Percentiles rank a stretch among this genome's conserved stretches.
Conservation (phyloP, 1,140 invertebrate genomes). For the Diabrotica virgifera region DNA sequence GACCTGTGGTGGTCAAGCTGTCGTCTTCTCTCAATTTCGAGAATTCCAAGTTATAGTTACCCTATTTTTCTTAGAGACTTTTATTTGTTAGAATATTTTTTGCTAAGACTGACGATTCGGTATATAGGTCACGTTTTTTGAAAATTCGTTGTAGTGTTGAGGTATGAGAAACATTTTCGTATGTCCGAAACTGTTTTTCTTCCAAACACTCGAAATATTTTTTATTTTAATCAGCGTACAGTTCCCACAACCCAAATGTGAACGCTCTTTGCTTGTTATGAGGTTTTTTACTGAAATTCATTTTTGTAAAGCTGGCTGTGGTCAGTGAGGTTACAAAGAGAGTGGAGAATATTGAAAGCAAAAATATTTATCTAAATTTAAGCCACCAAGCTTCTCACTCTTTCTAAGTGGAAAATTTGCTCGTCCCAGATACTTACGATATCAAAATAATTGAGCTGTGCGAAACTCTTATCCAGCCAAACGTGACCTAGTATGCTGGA, state of each 20-base stretch:
- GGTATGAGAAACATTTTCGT: not conserved
- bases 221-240: not conserved
- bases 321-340: not conserved
- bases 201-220: not conserved
- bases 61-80: not conserved
- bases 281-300: not conserved
- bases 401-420: too few species aligned
- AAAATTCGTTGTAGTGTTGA: not conserved
- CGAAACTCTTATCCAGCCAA: too few species aligned
- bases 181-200: not conserved
- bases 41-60: constrained; percentile 11
- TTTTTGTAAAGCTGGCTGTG: not conserved
- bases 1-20: not conserved
- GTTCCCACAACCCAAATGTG: not conserved
- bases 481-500: too few species aligned
- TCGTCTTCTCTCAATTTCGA: constrained; percentile 4
- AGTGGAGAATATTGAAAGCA: too few species aligned
- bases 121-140: not conserved
- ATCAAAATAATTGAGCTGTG: too few species aligned
- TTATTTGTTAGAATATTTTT: not conserved
- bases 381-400: too few species aligned
- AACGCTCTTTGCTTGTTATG: not conserved
- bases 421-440: too few species aligned
- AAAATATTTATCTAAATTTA: too few species aligned
- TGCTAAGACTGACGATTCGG: not conserved